Conservation (phyloP, 2,797 vertebrate species). For the Florisuga fusca region DNA sequence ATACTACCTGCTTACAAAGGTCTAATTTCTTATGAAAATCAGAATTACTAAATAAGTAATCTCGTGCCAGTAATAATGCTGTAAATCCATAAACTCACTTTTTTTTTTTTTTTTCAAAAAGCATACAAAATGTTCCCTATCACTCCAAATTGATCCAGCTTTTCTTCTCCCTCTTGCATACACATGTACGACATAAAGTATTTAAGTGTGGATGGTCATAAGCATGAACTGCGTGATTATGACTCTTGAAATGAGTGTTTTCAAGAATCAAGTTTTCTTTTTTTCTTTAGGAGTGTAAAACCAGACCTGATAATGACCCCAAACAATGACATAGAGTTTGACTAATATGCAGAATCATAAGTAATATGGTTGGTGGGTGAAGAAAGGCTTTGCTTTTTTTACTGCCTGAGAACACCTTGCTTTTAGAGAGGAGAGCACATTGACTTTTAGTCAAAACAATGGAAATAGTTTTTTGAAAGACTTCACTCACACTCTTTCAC, state of each 20-base stretch:
- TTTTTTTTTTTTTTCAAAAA: background rate
- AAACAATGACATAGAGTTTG: background rate
- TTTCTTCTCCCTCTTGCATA: background rate
- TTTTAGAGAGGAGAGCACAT: background rate
- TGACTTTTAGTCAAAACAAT: background rate
- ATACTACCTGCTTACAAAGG: background rate
- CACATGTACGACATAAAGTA: background rate
- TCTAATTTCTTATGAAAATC: background rate
- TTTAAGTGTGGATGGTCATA: background rate
- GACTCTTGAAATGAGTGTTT: background rate
- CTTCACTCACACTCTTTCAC: background rate
- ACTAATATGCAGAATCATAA: background rate
- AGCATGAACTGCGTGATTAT: background rate
- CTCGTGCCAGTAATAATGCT: background rate
- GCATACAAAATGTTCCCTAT: background rate
- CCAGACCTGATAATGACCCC: background rate
- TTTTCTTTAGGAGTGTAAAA: constrained; percentile 9
- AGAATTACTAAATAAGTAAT: background rate
- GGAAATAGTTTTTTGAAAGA: background rate
- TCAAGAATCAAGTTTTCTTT: background rate
- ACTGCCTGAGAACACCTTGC: background rate
- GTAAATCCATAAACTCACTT: background rate
- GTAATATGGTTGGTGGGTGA: background rate
- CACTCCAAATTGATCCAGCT: background rate
- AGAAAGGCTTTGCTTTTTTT: background rate